Evolutionary conservation across 92 coral and sea anemone species (phyloP).

Genomic region (Palythoa grandiflora): DNA sequence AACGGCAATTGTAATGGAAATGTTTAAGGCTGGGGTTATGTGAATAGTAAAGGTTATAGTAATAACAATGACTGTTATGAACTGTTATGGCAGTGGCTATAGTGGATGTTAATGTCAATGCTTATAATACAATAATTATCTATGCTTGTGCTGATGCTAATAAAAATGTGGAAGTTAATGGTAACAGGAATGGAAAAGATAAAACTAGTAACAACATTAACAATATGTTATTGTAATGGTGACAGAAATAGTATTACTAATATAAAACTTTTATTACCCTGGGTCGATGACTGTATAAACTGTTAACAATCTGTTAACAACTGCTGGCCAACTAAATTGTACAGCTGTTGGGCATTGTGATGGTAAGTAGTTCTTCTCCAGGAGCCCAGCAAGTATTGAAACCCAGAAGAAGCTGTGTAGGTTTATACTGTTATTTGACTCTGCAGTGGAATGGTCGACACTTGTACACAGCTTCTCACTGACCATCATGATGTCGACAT

Average conservation of each 20-base stretch:
- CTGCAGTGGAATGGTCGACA: conserved; percentile 88
- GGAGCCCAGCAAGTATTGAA: conserved; percentile 83
- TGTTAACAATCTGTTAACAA: conserved; percentile 85
- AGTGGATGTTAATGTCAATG: too few species aligned
- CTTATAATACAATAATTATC: too few species aligned
- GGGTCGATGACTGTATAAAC: conserved; percentile 93
- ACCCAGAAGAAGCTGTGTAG: conserved; percentile 92
- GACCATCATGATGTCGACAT: conserved; percentile 83
- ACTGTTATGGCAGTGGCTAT: too few species aligned
- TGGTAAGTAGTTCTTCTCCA: conserved; percentile 88
- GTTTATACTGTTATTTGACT: conserved; percentile 71
- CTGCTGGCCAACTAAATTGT: conserved; percentile 98
- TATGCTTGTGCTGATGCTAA: too few species aligned
- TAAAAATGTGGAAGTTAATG: too few species aligned
- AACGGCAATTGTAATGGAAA: too few species aligned
- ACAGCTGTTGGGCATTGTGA: conserved; percentile 88
- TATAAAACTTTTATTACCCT: conserved; percentile 63
- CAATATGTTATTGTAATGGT: not conserved
- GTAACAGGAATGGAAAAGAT: too few species aligned
- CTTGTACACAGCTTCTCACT: conserved; percentile 85
- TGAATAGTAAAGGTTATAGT: too few species aligned
- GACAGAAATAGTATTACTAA: not conserved
- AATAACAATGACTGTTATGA: too few species aligned
- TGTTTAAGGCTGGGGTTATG: too few species aligned
- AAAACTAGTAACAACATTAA: not conserved